phyloP scores from a whole-genome alignment of 2,888 invertebrate species.

The Limulus polyphemus region DNA sequence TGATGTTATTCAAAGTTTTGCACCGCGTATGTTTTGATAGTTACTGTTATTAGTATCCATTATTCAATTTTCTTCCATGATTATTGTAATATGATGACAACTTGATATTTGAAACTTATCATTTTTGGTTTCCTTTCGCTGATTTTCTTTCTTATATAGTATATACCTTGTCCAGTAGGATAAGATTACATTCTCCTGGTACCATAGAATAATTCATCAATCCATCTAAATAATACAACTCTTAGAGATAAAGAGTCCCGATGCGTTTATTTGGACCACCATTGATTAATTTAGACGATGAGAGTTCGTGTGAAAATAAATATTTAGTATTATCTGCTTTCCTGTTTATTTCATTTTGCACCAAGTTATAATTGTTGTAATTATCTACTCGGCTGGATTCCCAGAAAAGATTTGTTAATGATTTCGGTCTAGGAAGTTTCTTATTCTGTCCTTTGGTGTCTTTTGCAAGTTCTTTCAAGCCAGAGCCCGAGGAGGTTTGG shows the following conservation, averaged over 20 bases:
- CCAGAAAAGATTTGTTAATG: slow-evolving; percentile 65
- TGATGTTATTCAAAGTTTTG: too few species aligned
- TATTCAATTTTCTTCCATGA: too few species aligned
- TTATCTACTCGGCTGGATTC: slow-evolving; percentile 20
- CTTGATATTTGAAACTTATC: too few species aligned
- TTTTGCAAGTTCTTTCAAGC: slow-evolving; percentile 41
- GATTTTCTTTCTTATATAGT: too few species aligned
- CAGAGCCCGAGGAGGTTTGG: slow-evolving; percentile 64
- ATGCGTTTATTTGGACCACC: slow-evolving; percentile 12
- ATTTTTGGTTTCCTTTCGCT: too few species aligned
- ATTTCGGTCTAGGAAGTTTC: slow-evolving; percentile 67
- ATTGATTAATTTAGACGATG: slow-evolving; percentile 9
- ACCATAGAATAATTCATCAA: too few species aligned
- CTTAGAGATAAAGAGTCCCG: slow-evolving; percentile 18
- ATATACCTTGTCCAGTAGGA: too few species aligned
- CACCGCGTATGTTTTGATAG: too few species aligned
- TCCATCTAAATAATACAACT: not conserved
- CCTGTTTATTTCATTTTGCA: slow-evolving; percentile 15
- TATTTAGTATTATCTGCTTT: slow-evolving; percentile 13
- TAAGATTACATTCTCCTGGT: too few species aligned
- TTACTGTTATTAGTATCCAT: too few species aligned
- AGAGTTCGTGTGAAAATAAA: slow-evolving; percentile 8
- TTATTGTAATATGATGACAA: too few species aligned
- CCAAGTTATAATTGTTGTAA: slow-evolving; percentile 12
- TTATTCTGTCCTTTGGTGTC: slow-evolving; percentile 42